Evolutionary conservation across 37 sponge, comb jelly and placozoan genomes (phyloP).

Genomic region (Geodia barretti): DNA sequence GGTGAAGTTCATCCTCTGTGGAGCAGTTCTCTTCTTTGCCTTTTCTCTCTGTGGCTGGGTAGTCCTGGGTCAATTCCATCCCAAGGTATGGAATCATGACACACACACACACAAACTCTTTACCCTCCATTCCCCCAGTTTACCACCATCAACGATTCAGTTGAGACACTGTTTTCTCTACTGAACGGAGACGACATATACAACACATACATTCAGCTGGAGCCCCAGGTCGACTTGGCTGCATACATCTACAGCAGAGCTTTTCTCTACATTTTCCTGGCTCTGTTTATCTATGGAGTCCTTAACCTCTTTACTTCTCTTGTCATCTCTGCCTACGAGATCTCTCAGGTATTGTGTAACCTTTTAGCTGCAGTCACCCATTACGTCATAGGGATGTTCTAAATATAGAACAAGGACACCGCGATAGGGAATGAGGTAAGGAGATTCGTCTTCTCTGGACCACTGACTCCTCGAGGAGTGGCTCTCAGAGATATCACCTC

Average conservation of each 20-base stretch:
- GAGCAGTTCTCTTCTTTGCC: constrained; percentile 44
- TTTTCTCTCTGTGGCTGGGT: constrained; percentile 53
- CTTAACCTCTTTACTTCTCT: constrained; percentile 66
- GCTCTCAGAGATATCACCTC: constrained; percentile 48
- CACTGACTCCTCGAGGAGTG: constrained; percentile 47
- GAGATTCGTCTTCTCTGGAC: constrained; percentile 57
- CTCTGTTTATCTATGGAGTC: constrained; percentile 55
- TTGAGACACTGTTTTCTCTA: constrained; percentile 49
- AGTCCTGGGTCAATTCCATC: constrained; percentile 40
- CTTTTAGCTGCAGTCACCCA: no score
- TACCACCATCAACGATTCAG: neutral
- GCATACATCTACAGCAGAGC: constrained; percentile 55
- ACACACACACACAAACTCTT: constrained; percentile 2
- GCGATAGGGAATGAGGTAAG: constrained; percentile 55
- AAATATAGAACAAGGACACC: constrained; percentile 12
- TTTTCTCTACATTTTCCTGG: constrained; percentile 48
- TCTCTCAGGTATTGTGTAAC: constrained; percentile 50
- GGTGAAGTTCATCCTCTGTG: constrained; percentile 60
- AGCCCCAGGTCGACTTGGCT: neutral
- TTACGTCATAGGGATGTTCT: neutral
- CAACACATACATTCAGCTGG: constrained; percentile 15
- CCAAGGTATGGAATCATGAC: constrained; percentile 9
- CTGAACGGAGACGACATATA: constrained; percentile 68
- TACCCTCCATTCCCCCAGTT: constrained; percentile 17
- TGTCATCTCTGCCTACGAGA: constrained; percentile 49